Base-by-base conservation (phyloP, 2,888 invertebrate genomes). In the Xylota sylvarum region DNA sequence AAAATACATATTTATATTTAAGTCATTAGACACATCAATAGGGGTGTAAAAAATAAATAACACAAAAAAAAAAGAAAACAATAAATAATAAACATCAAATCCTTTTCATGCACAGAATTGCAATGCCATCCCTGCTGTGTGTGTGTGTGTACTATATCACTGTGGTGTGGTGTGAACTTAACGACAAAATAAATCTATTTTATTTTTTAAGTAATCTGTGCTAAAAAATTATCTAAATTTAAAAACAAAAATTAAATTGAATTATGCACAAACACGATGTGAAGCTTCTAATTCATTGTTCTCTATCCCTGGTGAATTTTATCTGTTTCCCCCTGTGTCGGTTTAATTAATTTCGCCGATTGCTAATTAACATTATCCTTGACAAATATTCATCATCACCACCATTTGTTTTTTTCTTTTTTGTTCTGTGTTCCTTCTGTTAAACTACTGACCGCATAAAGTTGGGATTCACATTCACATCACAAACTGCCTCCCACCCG, bases 321-420 rank as follows among this genome's bases (percentile, higher is more conserved):
- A 78, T 72, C 60, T 72, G 5, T 32, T 48, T 5, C 30, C 23
- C 12, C 17, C 32, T 65, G 17, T 56, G 56, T 32, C 17, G 52
- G 14, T 43, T 78, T 67, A 77, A 77, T 83, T 83, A 72, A 83
- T 77, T 73, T 73, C 52, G 9, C 55, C 65, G 60, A 65, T 77
- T 62, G 64, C 82, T 67, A 79, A 83, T 73, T 69, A 64, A 74
- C 56, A 84, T 64, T 74, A 73, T 84, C 69, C 79, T 74, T 79
- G 79, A 84, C 79, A 83, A 83, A 73, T 73, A 78, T 67, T 67
- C 78, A 83, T 83, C 78, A 67, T 72, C 65, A 65, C 50, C 72
- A 65, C 19, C 6, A 5, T 35, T n/a, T n/a, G n/a, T n/a, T 12
- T 32, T n/a, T 40, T 58, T 46, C 17, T 14, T 62, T 7, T 14